Base-by-base conservation (phyloP, 2,113 vertebrate genomes). In the Notechis scutatus region DNA sequence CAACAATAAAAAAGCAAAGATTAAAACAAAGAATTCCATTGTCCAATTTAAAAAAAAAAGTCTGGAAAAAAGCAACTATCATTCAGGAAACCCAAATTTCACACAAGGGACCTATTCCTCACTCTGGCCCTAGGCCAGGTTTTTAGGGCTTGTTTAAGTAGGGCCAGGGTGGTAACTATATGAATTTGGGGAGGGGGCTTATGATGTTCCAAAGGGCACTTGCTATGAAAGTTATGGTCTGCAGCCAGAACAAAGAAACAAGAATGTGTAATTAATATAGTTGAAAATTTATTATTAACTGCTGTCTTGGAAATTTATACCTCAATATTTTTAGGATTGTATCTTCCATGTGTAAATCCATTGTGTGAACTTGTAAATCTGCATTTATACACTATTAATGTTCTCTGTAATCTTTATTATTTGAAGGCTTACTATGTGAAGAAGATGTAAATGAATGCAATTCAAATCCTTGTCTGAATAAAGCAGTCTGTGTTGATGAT, bases 401-500 rank as follows among this genome's bases (percentile, higher is more conserved):
- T 96, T 42, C 39, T 42, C 26, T 95, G 20, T 94, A 88, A 94
- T 64, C 11, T 15, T 95, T 91, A 47, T 94, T 96, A 1, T 95
- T 96, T 95, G 3, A 96, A 99, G 99, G 99, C 89, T 96, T 96
- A 23, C 88, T 98, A 4, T 99, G 99, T 64, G 99, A 99, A 95
- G 98, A 98, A 45, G 98, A 99, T 92, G 91, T 99, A 95, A 98
- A 99, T 42, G 99, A 99, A 94, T 99, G 99, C 94, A 93, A 61
- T 87, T 99, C 99, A 89, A 98, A 96, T 86, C 99, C 99, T 0
- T 99, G 99, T 95, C 96, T 98, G 88, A 99, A 99, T 90, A 98
- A 98, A 95, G 99, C 98, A 0, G 97, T 96, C 9, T 99, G 99
- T 45, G 93, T 98, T 89, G 99, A 99, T 92, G 97, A 97, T 45